These are phyloP conservation scores for Toxotes chatareus DNA, from an alignment of 2,113 vertebrate genomes.

Conservation along the genomic window DNA sequence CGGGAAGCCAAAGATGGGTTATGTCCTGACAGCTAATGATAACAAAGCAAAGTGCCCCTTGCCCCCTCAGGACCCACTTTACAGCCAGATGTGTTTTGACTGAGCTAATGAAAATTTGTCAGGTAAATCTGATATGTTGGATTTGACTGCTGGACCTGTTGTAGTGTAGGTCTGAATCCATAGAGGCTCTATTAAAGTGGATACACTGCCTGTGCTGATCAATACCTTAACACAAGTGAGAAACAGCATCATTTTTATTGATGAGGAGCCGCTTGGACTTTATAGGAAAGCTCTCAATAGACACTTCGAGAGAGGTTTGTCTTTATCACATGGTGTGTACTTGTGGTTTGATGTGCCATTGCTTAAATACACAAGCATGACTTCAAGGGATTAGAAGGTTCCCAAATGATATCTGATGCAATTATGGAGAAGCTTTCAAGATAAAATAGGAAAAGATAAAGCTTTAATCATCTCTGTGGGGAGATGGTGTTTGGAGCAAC, in stretches of 20 bases:
- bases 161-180: conserved; percentile 43
- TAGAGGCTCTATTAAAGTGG: conserved; percentile 60
- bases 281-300: conserved; percentile 59
- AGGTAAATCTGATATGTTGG: conserved; percentile 60
- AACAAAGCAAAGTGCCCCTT: conserved; percentile 64
- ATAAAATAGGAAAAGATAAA: conserved; percentile 67
- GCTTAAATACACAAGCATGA: conserved; percentile 59
- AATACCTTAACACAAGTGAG: conserved; percentile 65
- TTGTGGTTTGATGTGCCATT: conserved; percentile 48
- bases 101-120: conserved; percentile 72
- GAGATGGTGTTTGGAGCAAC: conserved; percentile 53
- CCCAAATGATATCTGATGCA: conserved; percentile 68
- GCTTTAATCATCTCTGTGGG: conserved; percentile 62
- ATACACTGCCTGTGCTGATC: conserved; percentile 59
- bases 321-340: conserved; percentile 50
- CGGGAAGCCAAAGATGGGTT: conserved; percentile 64
- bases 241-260: conserved; percentile 68
- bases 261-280: conserved; percentile 52
- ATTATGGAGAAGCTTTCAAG: conserved; percentile 60
- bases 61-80: conserved; percentile 47
- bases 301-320: conserved; percentile 50
- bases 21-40: conserved; percentile 76
- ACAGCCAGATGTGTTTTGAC: conserved; percentile 76
- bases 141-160: conserved; percentile 44
- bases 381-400: conserved; percentile 64